A percentile compares a stretch with the other conserved stretches of the same genome.
These are phyloP conservation scores for Lysandra coridon DNA, from an alignment of 2,888 invertebrate species.

Conservation along the genomic window DNA sequence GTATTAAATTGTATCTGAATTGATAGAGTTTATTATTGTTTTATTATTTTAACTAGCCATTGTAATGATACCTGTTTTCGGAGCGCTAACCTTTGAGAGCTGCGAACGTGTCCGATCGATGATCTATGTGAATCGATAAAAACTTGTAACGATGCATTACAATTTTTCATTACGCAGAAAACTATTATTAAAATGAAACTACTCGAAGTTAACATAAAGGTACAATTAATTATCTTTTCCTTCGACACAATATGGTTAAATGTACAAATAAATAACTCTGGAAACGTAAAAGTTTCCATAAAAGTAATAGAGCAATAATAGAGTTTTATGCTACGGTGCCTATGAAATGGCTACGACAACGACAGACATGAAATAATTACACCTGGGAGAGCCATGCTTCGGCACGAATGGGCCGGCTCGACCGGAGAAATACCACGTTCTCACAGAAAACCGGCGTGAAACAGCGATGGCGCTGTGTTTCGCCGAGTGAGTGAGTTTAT, in stretches of 20 bases:
- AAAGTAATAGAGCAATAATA: not conserved
- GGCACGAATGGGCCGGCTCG: too few relatives aligned
- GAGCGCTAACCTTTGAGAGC: conserved; percentile 29
- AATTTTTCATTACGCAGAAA: conserved; percentile 1
- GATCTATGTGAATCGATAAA: conserved; percentile 29
- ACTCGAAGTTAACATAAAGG: not conserved
- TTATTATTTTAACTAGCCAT: conserved; percentile 37
- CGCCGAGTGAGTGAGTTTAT: too few relatives aligned
- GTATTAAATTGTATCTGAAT: conserved; percentile 72
- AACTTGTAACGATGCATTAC: conserved; percentile 10
- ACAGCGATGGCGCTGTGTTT: too few relatives aligned
- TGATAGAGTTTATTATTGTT: conserved; percentile 48
- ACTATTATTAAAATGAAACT: not conserved
- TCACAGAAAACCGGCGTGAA: too few relatives aligned
- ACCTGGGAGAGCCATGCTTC: too few relatives aligned
- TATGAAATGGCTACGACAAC: not conserved
- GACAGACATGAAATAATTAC: too few relatives aligned
- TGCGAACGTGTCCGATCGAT: conserved; percentile 28
- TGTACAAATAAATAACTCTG: not conserved
- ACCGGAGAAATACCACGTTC: too few relatives aligned
- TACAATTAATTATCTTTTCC: not conserved
- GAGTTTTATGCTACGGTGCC: not conserved
- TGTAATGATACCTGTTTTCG: conserved; percentile 34
- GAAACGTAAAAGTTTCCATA: not conserved
- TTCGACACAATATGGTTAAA: not conserved